These are phyloP conservation scores for Dolichoris vasculosae DNA, from an alignment of 1,140 invertebrate genomes.

Conservation along the genomic window DNA sequence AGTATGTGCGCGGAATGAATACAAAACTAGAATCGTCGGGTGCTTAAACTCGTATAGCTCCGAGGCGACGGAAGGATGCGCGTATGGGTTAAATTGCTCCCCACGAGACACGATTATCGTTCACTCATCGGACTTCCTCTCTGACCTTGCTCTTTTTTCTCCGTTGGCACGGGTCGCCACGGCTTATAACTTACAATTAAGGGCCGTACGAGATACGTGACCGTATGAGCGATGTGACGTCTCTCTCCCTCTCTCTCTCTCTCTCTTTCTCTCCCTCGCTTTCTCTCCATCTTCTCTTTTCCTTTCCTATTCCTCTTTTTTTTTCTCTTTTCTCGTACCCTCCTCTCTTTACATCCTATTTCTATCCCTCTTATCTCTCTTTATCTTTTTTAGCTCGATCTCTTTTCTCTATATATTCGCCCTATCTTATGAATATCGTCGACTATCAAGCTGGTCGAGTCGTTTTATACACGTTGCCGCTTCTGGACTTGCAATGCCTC, in stretches of 20 bases:
- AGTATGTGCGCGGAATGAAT: conserved; percentile 1
- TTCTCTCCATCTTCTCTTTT: not conserved
- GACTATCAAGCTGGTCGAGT: not conserved
- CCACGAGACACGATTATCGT: conserved; percentile 44
- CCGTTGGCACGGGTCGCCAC: not conserved
- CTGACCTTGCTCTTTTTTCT: conserved; percentile 46
- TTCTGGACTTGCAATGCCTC: not conserved
- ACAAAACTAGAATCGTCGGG: conserved; percentile 32
- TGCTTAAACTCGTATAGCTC: conserved; percentile 18
- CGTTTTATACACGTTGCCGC: not conserved
- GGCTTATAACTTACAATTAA: conserved; percentile 53
- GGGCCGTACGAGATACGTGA: conserved; percentile 7
- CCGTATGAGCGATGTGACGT: conserved; percentile 28
- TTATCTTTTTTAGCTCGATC: not conserved
- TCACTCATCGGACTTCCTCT: conserved; percentile 39
- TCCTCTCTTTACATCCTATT: not conserved
- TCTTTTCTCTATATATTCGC: not conserved
- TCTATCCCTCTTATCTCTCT: no score
- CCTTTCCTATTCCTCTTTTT: not conserved
- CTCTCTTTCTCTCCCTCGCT: not conserved
- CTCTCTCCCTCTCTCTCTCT: not conserved
- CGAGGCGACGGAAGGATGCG: not conserved
- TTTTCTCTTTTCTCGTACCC: not conserved
- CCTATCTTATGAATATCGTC: not conserved
- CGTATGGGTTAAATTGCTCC: conserved; percentile 34